Base-by-base conservation (phyloP, 2,888 invertebrate species). In the Lumbricus terrestris region DNA sequence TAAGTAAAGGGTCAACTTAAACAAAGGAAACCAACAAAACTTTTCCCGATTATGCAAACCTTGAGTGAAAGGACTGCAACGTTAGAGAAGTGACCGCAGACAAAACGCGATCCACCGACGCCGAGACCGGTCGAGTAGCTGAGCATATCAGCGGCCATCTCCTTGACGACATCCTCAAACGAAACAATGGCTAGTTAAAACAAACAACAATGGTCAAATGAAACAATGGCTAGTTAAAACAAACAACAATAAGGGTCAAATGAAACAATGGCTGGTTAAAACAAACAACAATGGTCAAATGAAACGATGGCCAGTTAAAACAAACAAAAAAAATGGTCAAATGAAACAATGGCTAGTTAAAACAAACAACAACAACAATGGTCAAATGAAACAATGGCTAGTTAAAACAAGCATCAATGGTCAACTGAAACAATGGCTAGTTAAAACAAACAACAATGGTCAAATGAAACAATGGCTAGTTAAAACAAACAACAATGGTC, bases 71-170 rank as follows among this genome's bases (percentile, higher is more conserved):
- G 95, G 90, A 96, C 95, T 0, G 96, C 96, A 88, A 96, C 96
- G 92, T 97, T 96, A 13, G 97, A 96, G 93, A 96, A 97, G n/a
- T 96, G 95, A 29, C 97, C 97, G 92, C 97, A 97, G 37, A 96
- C 95, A 95, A 97, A 97, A 92, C 96, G 94, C 0, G 94, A 93
- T 20, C 93, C 93, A 4, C 96, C 96, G 40, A 97, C 95, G 0
- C 97, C 97, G 23, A 97, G 95, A 82, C 96, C 95, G 29, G 96
- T 95, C n/a, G 94, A 94, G 91, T 96, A 96, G 42, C 96, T 95
- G 37, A 97, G 96, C 0, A 97, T 97, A 92, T 97, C 97, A 90
- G 96, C 96, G 93, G 97, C 97, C 47, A 97, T 96, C 93, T 97
- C 96, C 0, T 97, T 96, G n/a, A 98, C 97, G 35, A 98, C 96